Base-by-base conservation (phyloP, 2,113 vertebrate species). In the Spilogale gracilis region DNA sequence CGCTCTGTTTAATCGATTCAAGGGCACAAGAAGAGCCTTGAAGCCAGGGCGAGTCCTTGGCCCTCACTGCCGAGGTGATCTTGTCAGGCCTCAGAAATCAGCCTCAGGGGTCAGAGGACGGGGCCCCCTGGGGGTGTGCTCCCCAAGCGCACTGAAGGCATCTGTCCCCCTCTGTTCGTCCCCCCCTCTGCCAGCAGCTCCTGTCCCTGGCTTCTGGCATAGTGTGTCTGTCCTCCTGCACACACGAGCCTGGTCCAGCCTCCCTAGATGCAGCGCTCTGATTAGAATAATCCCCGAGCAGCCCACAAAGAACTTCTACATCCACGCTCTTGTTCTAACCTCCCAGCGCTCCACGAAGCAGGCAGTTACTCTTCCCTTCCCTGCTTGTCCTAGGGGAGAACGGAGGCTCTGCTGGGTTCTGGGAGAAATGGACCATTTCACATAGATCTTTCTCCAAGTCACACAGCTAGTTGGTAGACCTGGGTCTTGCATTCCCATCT, bases 1-100 rank as follows among this genome's bases (percentile, higher is more conserved):
- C 48, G 79, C 92, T n/a, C 27, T 94, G 76, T 96, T 96, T 98
- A 98, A 98, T 98, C 91, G 97, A 98, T 98, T 98, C 99, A 98
- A 99, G 98, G 98, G 76, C 98, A 98, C 6, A 1, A 95, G 98
- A 98, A 94, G 83, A 20, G 0, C 0, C 38, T 92, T 73, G 76
- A 50, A 11, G 83, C 81, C 73, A 84, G 84, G 74, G 0, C 43
- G 45, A 79, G 80, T 67, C 81, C 74, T 96, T 61, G 79, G 67
- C 0, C 43, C 93, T 63, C 20, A 38, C 52, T 63, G 86, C 93
- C 86, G 2, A 2, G 38, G 25, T 78, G 50, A 95, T 91, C 45
- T 94, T 63, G 48, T 43, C 71, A 91, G 94, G 38, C 71, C 89
- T 6, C 38, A 21, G 38, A 79, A 73, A 58, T 76, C n/a, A 9